phyloP scores from a whole-genome alignment of 2,888 invertebrate species.

The Oeneis ivallda region DNA sequence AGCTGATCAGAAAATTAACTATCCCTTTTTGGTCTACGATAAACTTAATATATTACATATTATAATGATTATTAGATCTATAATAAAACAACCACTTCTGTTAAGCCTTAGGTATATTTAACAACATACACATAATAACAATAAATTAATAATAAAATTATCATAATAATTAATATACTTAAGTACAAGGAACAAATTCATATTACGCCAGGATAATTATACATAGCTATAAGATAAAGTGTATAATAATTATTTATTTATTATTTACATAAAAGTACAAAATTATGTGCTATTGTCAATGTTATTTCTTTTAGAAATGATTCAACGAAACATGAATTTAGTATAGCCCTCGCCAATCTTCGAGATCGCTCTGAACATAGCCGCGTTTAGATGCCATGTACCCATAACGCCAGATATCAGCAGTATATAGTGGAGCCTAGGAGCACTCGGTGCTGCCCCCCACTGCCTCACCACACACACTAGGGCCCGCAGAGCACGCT shows the following conservation, averaged over 20 bases:
- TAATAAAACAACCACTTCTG: constrained; percentile 44
- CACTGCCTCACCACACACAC: too few relatives aligned
- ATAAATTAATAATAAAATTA: constrained; percentile 61
- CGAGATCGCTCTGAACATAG: not conserved
- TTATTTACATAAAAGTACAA: constrained; percentile 48
- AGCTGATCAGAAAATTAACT: too few relatives aligned
- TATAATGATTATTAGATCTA: too few relatives aligned
- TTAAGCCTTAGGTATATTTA: constrained; percentile 61
- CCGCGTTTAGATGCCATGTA: not conserved
- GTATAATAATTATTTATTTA: constrained; percentile 27
- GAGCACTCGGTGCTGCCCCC: too few relatives aligned
- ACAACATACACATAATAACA: constrained; percentile 72
- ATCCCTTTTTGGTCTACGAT: too few relatives aligned
- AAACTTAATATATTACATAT: too few relatives aligned
- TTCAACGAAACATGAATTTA: constrained; percentile 30
- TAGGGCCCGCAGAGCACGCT: too few relatives aligned
- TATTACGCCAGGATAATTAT: constrained; percentile 40
- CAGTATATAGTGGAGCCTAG: too few relatives aligned
- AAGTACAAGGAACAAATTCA: constrained; percentile 62
- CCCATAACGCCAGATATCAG: too few relatives aligned
- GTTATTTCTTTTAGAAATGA: constrained; percentile 38
- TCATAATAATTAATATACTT: constrained; percentile 46
- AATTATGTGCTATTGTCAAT: constrained; percentile 49
- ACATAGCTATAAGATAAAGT: constrained; percentile 26
- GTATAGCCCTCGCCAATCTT: not conserved